These are phyloP conservation scores for Dromaius novaehollandiae DNA, from an alignment of 2,113 vertebrate species.

Conservation along the genomic window DNA sequence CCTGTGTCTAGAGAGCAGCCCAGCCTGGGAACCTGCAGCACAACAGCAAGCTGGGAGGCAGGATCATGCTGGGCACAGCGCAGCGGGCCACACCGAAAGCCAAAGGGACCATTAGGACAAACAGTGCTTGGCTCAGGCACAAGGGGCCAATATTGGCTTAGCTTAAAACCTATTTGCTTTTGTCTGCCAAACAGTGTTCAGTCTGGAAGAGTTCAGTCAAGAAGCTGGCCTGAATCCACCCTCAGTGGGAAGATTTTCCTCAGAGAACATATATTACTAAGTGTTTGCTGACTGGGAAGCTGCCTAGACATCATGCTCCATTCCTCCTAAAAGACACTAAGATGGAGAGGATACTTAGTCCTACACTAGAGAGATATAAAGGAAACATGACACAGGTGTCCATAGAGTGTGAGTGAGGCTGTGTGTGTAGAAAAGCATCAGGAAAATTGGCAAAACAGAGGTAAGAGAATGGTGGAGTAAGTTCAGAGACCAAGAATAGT, in stretches of 20 bases:
- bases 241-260: neutral
- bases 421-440: neutral
- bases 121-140: neutral
- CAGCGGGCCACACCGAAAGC: neutral
- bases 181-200: neutral
- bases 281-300: neutral
- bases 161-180: neutral
- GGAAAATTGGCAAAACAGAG: neutral
- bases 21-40: neutral
- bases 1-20: neutral
- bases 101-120: neutral
- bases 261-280: neutral
- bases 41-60: neutral
- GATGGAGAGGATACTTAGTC: neutral
- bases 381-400: neutral
- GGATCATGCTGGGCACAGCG: neutral
- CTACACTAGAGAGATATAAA: neutral
- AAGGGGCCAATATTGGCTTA: neutral
- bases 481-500: neutral
- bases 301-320: rapidly evolving
- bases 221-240: neutral
- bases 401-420: neutral
- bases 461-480: neutral
- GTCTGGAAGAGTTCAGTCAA: neutral
- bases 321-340: neutral